phyloP scores from a whole-genome alignment of 2,888 invertebrate species.

The Malthinus seriepunctatus region DNA sequence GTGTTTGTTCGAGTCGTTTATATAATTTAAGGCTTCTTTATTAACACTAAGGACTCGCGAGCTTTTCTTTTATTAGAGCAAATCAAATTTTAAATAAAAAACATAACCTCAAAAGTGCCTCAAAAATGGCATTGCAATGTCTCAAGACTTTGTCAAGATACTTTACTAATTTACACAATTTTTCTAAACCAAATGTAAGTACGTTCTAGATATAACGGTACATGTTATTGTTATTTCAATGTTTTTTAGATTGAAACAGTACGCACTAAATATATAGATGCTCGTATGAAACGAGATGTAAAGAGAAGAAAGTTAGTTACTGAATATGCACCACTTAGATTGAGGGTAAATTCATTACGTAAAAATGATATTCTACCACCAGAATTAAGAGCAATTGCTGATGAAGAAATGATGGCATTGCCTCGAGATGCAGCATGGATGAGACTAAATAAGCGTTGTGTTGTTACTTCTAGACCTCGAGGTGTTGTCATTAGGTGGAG shows the following conservation, averaged over 20 bases:
- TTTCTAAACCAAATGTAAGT: constrained; percentile 10
- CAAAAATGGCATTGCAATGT: neutral
- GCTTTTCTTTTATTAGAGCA: too few relatives aligned
- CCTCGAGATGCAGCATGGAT: constrained; percentile 73
- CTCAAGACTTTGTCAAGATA: neutral
- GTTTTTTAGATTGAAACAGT: constrained; percentile 69
- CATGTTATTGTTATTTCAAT: neutral
- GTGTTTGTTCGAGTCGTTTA: too few relatives aligned
- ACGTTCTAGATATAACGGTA: neutral
- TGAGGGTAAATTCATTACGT: constrained; percentile 80
- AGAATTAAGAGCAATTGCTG: constrained; percentile 78
- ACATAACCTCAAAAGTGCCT: constrained; percentile 13
- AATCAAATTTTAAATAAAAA: too few relatives aligned
- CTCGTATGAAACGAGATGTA: constrained; percentile 85
- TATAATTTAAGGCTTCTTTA: too few relatives aligned
- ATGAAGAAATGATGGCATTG: constrained; percentile 72
- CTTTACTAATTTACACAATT: constrained; percentile 6
- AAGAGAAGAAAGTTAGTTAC: constrained; percentile 76
- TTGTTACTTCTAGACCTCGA: constrained; percentile 83
- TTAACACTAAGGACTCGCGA: too few relatives aligned
- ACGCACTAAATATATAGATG: constrained; percentile 78
- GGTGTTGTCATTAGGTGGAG: constrained; percentile 83
- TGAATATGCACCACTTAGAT: constrained; percentile 74
- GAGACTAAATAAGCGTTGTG: constrained; percentile 77
- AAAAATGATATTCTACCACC: constrained; percentile 84